Conservation (phyloP, 1,140 invertebrate species). For the Mylabris phalerata region DNA sequence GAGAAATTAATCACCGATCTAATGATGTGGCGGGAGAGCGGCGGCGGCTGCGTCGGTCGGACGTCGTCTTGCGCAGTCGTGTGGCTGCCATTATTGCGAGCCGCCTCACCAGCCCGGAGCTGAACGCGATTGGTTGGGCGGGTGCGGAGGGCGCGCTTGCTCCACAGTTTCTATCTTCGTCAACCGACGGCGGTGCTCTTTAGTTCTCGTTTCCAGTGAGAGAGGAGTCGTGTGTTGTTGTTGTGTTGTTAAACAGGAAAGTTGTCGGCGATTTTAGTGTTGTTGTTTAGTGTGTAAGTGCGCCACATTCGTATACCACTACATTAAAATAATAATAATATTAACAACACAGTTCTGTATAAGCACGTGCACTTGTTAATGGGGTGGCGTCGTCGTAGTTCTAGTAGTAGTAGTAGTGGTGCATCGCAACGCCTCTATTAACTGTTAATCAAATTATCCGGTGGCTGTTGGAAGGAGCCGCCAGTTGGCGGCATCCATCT, state of each 20-base stretch:
- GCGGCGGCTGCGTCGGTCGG: constrained; percentile 5
- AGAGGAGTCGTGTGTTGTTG: neutral
- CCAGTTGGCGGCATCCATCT: too few relatives aligned
- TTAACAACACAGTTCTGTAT: too few relatives aligned
- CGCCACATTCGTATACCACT: too few relatives aligned
- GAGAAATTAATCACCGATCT: constrained; percentile 37
- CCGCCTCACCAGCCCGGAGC: constrained; percentile 40
- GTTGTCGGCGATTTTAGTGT: neutral
- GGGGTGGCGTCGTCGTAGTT: too few relatives aligned
- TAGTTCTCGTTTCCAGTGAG: constrained; percentile 19
- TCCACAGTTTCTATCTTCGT: constrained; percentile 26
- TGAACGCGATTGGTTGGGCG: constrained; percentile 39
- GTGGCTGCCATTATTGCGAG: constrained; percentile 42
- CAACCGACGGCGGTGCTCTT: constrained; percentile 8
- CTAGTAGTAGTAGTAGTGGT: too few relatives aligned
- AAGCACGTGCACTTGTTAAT: too few relatives aligned
- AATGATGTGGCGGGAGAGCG: constrained; percentile 34
- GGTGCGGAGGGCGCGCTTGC: constrained; percentile 26
- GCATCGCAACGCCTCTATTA: too few relatives aligned
- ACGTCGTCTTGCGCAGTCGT: constrained; percentile 41
- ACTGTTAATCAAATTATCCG: too few relatives aligned
- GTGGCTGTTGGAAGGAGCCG: too few relatives aligned
- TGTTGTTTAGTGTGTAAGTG: neutral
- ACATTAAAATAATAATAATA: too few relatives aligned
- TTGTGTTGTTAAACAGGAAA: neutral